Base-by-base conservation (phyloP, 92 coral and sea anemone genomes). In the Actinostola sp. region DNA sequence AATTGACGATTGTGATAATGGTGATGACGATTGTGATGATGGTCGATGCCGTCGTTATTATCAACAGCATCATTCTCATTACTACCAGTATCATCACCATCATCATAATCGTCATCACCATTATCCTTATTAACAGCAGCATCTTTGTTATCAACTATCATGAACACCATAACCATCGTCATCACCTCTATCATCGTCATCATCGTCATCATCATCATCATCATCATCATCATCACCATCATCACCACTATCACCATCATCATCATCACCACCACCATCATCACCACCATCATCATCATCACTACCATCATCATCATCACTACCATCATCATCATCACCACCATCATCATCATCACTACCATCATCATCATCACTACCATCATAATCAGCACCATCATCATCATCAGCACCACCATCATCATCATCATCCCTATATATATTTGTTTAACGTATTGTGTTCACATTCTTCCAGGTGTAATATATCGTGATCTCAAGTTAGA, bases 401-500 rank as follows among this genome's bases (percentile, higher is more conserved):
- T 41, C 46, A 41, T 23, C 3, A 48, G 12, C 54, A 48, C 19
- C 54, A 48, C 54, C 54, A 48, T 36, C 11, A 36, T 4, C 42
- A 4, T 36, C 42, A 36, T 36, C 11, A 36, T 36, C 11, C 11
- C 42, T 36, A 36, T 36, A 36, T 36, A n/a, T n/a, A n/a, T n/a
- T 39, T 39, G 14, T 39, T 14, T 7, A 7, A 7, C 45, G 45
- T 39, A 7, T 39, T 39, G 45, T 39, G 45, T 14, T 53, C n/a
- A n/a, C n/a, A 36, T 36, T 27, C 29, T 61, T 23, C 16, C 41
- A 91, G 97, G 97, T 72, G 68, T 91, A 31, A 91, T 91, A 35
- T 91, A 91, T 70, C 93, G 97, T 60, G 97, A 92, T 75, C 84
- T 93, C 49, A 93, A 93, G 80, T 82, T 93, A 36, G 98, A 93